Base-by-base conservation (phyloP, 2,888 invertebrate genomes). In the Cremastinae sp. region DNA sequence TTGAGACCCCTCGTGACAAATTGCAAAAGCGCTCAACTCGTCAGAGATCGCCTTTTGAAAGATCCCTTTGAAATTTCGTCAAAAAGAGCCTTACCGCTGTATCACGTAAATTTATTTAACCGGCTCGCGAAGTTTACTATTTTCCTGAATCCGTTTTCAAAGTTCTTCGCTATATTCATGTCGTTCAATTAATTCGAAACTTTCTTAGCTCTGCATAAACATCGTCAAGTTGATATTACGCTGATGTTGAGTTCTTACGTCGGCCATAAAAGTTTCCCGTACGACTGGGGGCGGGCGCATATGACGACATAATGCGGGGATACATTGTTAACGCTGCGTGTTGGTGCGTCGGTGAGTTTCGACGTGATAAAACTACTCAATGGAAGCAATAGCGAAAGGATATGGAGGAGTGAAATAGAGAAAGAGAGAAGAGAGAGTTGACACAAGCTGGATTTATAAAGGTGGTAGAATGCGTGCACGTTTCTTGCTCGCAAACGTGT, bases 361-460 rank as follows among this genome's bases (percentile, higher is more conserved):
- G 56, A 68, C 75, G 68, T 72, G 75, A 75, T 53, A 68, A 66
- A 68, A 62, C 62, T 72, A 51, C 49, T 56, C 49, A 58, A 62
- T 58, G 51, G 39, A 39, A 18, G 39, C 8, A 45, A 47, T 51
- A 22, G 39, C 7, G 10, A 8, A 16, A 12, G 7, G 45, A 3
- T 12, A 14, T 45, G 0, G 12, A 7, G 12, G 14, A 7, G 22
- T 18, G 9, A 4, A 20, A 22, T 7, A 51, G 20, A 41, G 53
- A 9, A 53, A 41, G 41, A 14, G 22, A 9, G 47, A 37, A 43
- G 43, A 20, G 18, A 37, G 22, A 35, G 66, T 41, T 53, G 66
- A 68, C 56, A 58, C 43, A n/a, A 58, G 58, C 35, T 64, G 58
- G 75, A 75, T 72, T 75, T 72, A 68, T 75, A 72, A 75, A 68